A percentile compares a stretch with the other conserved stretches of the same genome.
Evolutionary conservation across 1,140 invertebrate genomes (phyloP).

Genomic region (Drosophila erecta): DNA sequence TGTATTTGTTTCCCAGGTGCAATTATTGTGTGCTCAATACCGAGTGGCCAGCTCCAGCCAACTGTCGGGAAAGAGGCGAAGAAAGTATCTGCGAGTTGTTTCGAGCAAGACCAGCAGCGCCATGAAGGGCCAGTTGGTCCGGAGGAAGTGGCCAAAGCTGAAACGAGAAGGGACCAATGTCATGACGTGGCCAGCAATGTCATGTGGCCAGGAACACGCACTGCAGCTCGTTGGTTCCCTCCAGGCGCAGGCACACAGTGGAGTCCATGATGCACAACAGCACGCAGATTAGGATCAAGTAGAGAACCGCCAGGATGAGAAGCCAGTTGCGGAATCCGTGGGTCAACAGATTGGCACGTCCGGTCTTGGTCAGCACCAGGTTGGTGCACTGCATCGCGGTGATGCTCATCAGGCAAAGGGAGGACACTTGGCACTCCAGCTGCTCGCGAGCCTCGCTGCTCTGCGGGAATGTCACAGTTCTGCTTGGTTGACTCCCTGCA

Average conservation of each 20-base stretch:
- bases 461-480: constrained; percentile 13
- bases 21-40: constrained; percentile 12
- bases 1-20: no score
- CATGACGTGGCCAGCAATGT: not conserved
- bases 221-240: not conserved
- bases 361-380: constrained; percentile 47
- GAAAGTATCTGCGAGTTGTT: constrained; percentile 28
- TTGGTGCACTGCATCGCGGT: constrained; percentile 55
- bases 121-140: constrained; percentile 26
- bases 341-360: constrained; percentile 33
- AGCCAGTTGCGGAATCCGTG: constrained; percentile 50
- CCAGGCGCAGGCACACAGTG: not conserved
- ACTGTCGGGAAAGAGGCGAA: constrained; percentile 30
- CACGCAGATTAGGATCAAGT: constrained; percentile 18
- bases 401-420: constrained; percentile 24
- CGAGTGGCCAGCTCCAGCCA: constrained; percentile 47
- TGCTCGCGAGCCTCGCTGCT: constrained; percentile 1
- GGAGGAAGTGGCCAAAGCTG: constrained; percentile 9
- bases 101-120: constrained; percentile 27
- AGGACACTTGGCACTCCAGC: constrained; percentile 18
- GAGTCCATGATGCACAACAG: constrained; percentile 4
- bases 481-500: no score
- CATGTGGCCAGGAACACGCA: not conserved
- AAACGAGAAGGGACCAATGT: not conserved
- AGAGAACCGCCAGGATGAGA: constrained; percentile 18